These are phyloP conservation scores for Thamnaconus septentrionalis DNA, from an alignment of 2,113 vertebrate species.

Conservation along the genomic window DNA sequence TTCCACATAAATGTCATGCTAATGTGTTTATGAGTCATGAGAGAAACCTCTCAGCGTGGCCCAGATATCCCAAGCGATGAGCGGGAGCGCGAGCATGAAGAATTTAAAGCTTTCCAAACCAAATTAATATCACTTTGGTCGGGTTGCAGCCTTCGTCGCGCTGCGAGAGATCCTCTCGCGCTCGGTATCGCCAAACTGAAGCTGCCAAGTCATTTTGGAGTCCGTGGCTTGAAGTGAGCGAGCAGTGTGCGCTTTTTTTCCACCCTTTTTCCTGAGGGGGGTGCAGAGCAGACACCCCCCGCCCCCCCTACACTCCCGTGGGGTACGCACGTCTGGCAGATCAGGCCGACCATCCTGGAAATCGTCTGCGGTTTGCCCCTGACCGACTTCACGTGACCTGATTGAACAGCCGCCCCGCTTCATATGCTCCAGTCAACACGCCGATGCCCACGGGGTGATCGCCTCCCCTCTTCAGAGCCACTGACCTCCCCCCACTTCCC, in stretches of 20 bases:
- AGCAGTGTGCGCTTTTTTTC: constrained; percentile 2
- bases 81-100: constrained; percentile 5
- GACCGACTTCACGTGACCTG: constrained; percentile 76
- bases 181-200: not conserved
- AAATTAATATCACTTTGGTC: not conserved
- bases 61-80: constrained; percentile 29
- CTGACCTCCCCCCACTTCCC: constrained; percentile 14
- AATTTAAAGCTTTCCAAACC: constrained; percentile 8
- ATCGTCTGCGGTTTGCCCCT: constrained; percentile 53
- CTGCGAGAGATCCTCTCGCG: not conserved
- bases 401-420: constrained; percentile 69
- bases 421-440: constrained; percentile 58
- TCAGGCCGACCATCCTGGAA: constrained; percentile 50
- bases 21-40: constrained; percentile 57
- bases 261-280: constrained; percentile 4
- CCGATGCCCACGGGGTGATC: constrained; percentile 39
- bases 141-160: not conserved
- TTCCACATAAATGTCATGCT: constrained; percentile 51
- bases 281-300: constrained; percentile 13
- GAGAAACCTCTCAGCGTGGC: constrained; percentile 20
- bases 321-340: constrained; percentile 58
- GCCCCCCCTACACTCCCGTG: not conserved
- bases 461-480: constrained; percentile 16
- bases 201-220: not conserved
- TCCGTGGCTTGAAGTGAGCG: constrained; percentile 41